A percentile compares a stretch with the other conserved stretches of the same genome.
These are phyloP conservation scores for Fabriciana adippe DNA, from an alignment of 2,888 invertebrate species.

Conservation along the genomic window DNA sequence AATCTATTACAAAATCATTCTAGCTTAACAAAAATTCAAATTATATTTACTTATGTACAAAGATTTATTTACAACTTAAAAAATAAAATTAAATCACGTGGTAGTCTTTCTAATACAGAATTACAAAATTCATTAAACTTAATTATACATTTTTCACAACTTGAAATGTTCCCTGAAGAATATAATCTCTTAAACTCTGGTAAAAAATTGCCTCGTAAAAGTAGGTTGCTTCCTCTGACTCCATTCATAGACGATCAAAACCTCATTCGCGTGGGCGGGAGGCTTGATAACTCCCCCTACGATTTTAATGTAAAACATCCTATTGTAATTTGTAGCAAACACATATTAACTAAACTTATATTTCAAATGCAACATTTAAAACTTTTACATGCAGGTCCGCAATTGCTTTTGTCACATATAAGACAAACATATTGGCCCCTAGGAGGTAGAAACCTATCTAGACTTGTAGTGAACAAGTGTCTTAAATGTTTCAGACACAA, in stretches of 20 bases:
- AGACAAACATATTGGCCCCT: slow-evolving; percentile 5
- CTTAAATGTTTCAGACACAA: neutral
- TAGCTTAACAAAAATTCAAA: neutral
- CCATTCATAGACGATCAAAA: neutral
- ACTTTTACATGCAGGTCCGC: slow-evolving; percentile 10
- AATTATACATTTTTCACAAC: slow-evolving; percentile 1
- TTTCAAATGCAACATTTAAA: neutral
- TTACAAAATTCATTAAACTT: neutral
- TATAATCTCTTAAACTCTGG: neutral
- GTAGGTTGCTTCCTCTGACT: neutral
- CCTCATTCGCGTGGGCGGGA: too few species aligned
- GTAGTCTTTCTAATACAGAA: neutral
- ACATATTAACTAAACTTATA: neutral
- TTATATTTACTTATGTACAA: neutral
- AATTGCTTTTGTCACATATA: neutral
- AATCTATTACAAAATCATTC: neutral
- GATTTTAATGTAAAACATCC: neutral
- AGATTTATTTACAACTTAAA: slow-evolving; percentile 2
- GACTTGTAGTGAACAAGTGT: neutral
- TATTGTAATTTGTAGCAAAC: neutral
- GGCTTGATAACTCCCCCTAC: too few species aligned
- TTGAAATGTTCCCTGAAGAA: neutral
- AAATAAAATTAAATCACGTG: slow-evolving; percentile 1
- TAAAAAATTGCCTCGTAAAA: slow-evolving; percentile 2
- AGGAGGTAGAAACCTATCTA: slow-evolving; percentile 11